Evolutionary conservation across 2,113 vertebrate species (phyloP), one percentile per base, ranked within the genome.

Genomic region (Daphoenositta chrysoptera): DNA sequence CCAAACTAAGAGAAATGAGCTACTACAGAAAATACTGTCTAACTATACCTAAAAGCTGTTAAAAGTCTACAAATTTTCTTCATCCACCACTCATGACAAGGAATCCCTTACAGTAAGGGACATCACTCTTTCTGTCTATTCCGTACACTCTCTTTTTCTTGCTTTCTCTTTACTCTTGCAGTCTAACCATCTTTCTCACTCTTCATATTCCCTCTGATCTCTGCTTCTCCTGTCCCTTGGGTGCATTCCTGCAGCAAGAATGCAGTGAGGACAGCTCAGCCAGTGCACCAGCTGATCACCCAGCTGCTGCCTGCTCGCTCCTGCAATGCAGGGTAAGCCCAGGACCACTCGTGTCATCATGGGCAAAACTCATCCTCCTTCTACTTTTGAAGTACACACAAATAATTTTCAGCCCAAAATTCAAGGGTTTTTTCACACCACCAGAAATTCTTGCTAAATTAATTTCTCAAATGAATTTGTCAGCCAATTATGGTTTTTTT

Each of bases 311-410:
- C 0, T 2, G 6, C 10, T 47, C 48, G 30, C 6, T 11, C 39
- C 70, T 40, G 65, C 31, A 56, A 58, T 61, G 44, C 80, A 15
- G 31, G 15, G 5, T 10, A 20, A 84, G 15, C 17, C 19, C 70
- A 54, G 85, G 8, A 44, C 26, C 47, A 15, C 31, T 42, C 8
- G 0, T 3, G 9, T 56, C 40, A 39, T 60, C 68, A 6, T 0
- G 31, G 22, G 42, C 40, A 83, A n/a, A 79, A 57, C 10, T 72
- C 53, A 13, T 65, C 35, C 51, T n/a, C 1, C 0, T 72, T 54
- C 26, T 15, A 8, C 13, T 60, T 85, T 31, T 56, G 35, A 72
- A 64, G 22, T 11, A n/a, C 11, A 24, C 22, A 9, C 26, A 58
- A 54, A 58, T n/a, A 33, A 48, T 26, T 42, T 42, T 50, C 17